These are phyloP conservation scores for Euglossa dilemma DNA, from an alignment of 1,140 invertebrate species.

Conservation along the genomic window DNA sequence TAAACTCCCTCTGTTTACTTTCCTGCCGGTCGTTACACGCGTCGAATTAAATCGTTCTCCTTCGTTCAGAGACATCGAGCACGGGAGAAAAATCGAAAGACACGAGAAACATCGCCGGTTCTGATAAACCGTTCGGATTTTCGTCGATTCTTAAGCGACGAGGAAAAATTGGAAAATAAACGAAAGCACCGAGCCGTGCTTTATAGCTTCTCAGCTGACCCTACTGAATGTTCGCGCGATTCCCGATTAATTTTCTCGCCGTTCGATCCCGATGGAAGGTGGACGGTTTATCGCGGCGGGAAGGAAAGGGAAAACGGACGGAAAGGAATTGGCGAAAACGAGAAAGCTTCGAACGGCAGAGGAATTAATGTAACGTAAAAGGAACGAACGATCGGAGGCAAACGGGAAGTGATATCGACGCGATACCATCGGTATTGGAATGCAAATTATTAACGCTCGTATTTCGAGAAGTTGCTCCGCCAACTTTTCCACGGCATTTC, in stretches of 20 bases:
- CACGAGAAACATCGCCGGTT: rapidly evolving
- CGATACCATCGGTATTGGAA: slow-evolving; percentile 58
- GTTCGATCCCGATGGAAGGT: background rate
- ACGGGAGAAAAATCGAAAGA: background rate
- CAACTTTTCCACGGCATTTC: slow-evolving; percentile 63
- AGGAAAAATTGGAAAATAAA: too few relatives aligned
- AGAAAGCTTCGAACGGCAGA: background rate
- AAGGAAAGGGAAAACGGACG: background rate
- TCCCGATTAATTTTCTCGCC: background rate
- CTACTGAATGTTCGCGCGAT: too few relatives aligned
- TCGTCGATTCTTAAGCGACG: too few relatives aligned
- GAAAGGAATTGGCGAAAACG: background rate
- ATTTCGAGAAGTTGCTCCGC: slow-evolving; percentile 58
- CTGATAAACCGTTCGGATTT: too few relatives aligned
- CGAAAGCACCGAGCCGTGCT: too few relatives aligned
- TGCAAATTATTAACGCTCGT: slow-evolving; percentile 64
- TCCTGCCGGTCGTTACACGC: background rate
- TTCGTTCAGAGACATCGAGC: too few relatives aligned
- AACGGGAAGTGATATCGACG: slow-evolving; percentile 51
- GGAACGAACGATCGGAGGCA: slow-evolving; percentile 29
- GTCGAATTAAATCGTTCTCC: slow-evolving; percentile 21
- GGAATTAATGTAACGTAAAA: slow-evolving; percentile 31
- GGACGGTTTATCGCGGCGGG: background rate
- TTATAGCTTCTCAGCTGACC: background rate
- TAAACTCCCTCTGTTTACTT: slow-evolving; percentile 47